Evolutionary conservation across 2,888 invertebrate species (phyloP).

Genomic region (Brassicogethes aeneus): DNA sequence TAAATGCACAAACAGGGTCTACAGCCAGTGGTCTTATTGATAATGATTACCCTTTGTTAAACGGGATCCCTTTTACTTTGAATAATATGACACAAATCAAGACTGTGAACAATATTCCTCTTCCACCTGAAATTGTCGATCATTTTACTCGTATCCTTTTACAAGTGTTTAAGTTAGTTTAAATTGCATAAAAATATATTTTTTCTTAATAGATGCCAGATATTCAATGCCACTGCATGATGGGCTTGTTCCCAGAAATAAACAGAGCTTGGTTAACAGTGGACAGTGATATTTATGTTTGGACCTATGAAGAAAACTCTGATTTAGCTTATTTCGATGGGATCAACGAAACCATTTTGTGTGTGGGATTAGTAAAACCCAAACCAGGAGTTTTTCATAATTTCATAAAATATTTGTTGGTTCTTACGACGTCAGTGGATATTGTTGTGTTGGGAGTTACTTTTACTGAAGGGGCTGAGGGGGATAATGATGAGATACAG

Average conservation of each 20-base stretch:
- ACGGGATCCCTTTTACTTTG: constrained; percentile 55
- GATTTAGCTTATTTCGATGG: constrained; percentile 98
- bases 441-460: constrained; percentile 77
- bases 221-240: constrained; percentile 91
- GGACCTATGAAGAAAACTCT: constrained; percentile 93
- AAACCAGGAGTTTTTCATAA: constrained; percentile 81
- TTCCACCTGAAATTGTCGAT: constrained; percentile 90
- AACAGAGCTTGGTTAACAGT: constrained; percentile 95
- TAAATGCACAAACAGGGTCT: constrained; percentile 59
- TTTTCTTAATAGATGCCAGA: constrained; percentile 46
- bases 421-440: constrained; percentile 91
- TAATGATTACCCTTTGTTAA: constrained; percentile 80
- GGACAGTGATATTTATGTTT: constrained; percentile 95
- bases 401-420: constrained; percentile 83
- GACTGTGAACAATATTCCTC: constrained; percentile 72
- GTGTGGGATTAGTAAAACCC: constrained; percentile 84
- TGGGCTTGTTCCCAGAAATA: constrained; percentile 96
- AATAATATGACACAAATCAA: constrained; percentile 69
- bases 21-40: constrained; percentile 86
- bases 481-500: constrained; percentile 68
- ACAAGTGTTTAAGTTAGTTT: constrained; percentile 1
- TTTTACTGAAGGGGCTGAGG: constrained; percentile 45
- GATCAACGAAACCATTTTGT: constrained; percentile 85
- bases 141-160: constrained; percentile 88
- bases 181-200: constrained; percentile 10